Evolutionary conservation across 1,140 invertebrate species (phyloP).

Genomic region (Penaeus indicus): DNA sequence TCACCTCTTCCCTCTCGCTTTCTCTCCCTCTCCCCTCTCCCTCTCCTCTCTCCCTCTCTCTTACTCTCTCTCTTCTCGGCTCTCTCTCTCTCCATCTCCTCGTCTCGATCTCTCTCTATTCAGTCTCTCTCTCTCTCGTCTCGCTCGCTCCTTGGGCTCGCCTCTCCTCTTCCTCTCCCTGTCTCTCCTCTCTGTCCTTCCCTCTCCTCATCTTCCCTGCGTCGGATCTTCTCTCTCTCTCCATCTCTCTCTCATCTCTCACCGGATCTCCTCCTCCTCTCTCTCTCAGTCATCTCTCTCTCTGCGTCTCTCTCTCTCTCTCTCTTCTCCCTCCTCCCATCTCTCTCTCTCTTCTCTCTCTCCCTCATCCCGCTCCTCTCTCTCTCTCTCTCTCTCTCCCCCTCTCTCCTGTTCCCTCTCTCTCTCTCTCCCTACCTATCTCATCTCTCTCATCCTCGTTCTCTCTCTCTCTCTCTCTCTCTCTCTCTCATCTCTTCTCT

Average conservation of each 20-base stretch:
- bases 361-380: no score
- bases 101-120: neutral
- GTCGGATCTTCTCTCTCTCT: neutral
- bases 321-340: constrained; percentile 3
- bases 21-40: no score
- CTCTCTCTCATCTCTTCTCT: no score
- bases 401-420: no score
- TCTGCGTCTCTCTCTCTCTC: neutral
- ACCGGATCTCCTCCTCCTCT: neutral
- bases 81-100: constrained; percentile 10
- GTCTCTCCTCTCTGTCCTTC: neutral
- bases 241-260: constrained; percentile 3
- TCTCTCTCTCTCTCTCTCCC: no score
- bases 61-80: neutral
- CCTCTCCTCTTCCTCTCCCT: constrained; percentile 3
- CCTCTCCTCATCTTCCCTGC: neutral
- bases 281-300: neutral
- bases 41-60: constrained; percentile 9
- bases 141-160: neutral
- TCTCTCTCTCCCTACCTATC: no score
- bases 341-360: constrained; percentile 10
- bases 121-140: neutral
- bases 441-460: no score
- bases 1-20: no score
- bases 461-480: no score